Evolutionary conservation across 2,113 vertebrate species (phyloP), one percentile per base, ranked within the genome.

Genomic region (Perca schrenkii): DNA sequence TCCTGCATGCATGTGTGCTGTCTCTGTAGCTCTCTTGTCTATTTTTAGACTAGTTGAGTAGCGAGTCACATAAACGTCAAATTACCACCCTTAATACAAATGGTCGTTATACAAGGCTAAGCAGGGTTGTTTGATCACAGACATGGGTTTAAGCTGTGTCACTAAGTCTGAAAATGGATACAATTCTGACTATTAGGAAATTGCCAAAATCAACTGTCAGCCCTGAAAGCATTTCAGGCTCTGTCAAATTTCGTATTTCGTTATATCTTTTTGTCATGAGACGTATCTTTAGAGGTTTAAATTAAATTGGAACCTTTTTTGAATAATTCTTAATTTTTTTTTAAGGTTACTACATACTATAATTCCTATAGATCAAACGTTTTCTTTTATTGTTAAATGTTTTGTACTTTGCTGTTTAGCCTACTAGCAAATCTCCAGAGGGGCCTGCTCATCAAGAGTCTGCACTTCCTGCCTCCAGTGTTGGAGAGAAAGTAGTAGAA

Each of bases 401-500:
- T 66, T 64, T 40, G 19, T 61, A 13, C 13, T 85, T 79, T 57
- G 40, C 8, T 53, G 28, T 87, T 61, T 34, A 94, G 94, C 86
- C 84, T 17, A 21, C 19, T 28, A 83, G 62, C 81, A 50, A 67
- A 43, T 77, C 87, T 68, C 68, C 83, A 25, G 92, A 92, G 52
- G 64, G 22, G 46, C 78, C 83, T 36, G 71, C 69, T 74, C 77
- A 62, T 14, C 70, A 76, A 49, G 79, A 86, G 60, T 58, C 85
- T 58, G 75, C 80, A 19, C 80, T 71, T 69, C 86, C 92, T 56
- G 28, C 80, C 28, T 58, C 84, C 69, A 83, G 72, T 43, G 64
- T 40, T 21, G 62, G 34, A 43, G 83, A 87, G 10, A 91, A 88
- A 78, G 83, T 67, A 65, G 67, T 77, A 16, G 91, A 94, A 86